Evolutionary conservation across 1,140 invertebrate genomes (phyloP).

Genomic region (Nylanderia fulva): DNA sequence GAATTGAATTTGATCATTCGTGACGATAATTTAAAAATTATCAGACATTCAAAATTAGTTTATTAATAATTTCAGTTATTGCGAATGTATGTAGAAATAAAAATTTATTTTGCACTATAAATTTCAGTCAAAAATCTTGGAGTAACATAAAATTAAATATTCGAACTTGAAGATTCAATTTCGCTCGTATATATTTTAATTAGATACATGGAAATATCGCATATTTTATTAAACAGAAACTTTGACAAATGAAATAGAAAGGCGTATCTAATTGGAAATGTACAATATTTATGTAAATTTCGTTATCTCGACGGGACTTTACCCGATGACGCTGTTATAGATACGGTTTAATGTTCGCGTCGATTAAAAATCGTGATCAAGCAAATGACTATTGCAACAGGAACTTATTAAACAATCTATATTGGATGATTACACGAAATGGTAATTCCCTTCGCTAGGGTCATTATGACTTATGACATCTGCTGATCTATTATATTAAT

Average conservation of each 20-base stretch:
- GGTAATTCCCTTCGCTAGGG: not conserved
- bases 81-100: not conserved
- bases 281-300: not conserved
- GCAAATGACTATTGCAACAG: not conserved
- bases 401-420: not conserved
- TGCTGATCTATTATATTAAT: not conserved
- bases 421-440: not conserved
- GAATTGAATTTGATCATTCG: not conserved
- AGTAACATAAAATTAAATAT: not conserved
- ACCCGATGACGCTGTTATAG: slow-evolving; percentile 13
- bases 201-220: not conserved
- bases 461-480: not conserved
- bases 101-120: not conserved
- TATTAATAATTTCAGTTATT: not conserved
- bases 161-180: not conserved
- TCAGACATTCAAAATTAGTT: not conserved
- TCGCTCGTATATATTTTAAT: not conserved
- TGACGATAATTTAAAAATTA: not conserved
- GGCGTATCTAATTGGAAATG: not conserved
- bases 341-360: not conserved
- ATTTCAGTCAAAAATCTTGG: not conserved
- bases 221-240: not conserved
- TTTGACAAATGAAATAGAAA: not conserved
- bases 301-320: not conserved
- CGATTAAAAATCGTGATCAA: not conserved